phyloP scores from a whole-genome alignment of 2,888 invertebrate genomes.

The Luperina testacea region DNA sequence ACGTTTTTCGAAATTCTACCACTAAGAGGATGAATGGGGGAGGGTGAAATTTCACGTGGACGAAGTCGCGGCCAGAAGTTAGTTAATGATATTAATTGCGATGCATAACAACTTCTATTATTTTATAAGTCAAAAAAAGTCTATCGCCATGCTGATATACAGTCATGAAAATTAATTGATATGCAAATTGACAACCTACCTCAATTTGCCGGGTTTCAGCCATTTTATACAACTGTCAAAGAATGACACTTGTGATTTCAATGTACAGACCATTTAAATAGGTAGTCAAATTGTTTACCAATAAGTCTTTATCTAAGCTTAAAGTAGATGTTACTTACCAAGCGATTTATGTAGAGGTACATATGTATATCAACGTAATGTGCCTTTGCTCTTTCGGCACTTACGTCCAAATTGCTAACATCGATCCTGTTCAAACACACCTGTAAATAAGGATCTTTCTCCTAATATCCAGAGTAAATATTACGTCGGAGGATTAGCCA shows the following conservation, averaged over 20 bases:
- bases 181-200: neutral
- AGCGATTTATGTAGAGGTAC: neutral
- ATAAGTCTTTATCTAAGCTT: neutral
- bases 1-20: no score
- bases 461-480: slow-evolving; percentile 64
- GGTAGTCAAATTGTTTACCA: neutral
- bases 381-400: slow-evolving; percentile 35
- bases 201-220: neutral
- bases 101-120: neutral
- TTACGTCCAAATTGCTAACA: slow-evolving; percentile 40
- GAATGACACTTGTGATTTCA: neutral
- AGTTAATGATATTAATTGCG: no score
- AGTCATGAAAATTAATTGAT: neutral
- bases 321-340: neutral
- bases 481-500: slow-evolving; percentile 54
- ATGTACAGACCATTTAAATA: neutral
- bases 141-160: neutral
- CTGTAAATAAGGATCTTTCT: slow-evolving; percentile 50
- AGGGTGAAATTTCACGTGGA: no score
- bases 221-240: neutral
- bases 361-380: slow-evolving; percentile 8
- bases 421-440: slow-evolving; percentile 57
- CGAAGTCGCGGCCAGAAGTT: no score
- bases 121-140: neutral
- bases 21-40: no score